Percentiles rank a stretch among this genome's conserved stretches.
Evolutionary conservation across 2,113 vertebrate species (phyloP).

Genomic region (Indicator maculatus): DNA sequence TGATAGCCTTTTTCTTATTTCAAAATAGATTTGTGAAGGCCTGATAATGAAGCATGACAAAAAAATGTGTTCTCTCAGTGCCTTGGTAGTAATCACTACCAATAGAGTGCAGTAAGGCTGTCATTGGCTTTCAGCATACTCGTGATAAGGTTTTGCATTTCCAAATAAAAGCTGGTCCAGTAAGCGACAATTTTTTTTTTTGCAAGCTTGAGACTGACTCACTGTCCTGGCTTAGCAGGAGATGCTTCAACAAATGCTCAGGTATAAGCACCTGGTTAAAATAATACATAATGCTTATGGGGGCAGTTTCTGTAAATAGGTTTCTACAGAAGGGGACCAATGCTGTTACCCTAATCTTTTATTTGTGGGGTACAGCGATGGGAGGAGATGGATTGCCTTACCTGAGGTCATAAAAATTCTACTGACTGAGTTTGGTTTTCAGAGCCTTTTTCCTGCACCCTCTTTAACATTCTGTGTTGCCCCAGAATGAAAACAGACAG

Average conservation of each 20-base stretch:
- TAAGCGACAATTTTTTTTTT: background rate
- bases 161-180: background rate
- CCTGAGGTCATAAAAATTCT: background rate
- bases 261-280: background rate
- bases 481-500: background rate
- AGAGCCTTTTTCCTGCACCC: background rate
- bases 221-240: background rate
- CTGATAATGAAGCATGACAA: background rate
- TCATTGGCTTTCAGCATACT: background rate
- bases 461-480: background rate
- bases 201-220: conserved; percentile 11
- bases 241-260: background rate
- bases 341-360: background rate
- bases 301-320: background rate
- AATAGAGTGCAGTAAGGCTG: background rate
- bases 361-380: background rate
- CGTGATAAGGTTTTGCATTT: background rate
- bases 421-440: background rate
- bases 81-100: background rate
- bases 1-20: background rate
- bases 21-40: background rate
- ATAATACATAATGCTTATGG: background rate
- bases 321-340: background rate
- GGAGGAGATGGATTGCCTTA: background rate
- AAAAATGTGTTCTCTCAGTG: background rate